Conservation (phyloP, 1,140 invertebrate species). For the Pseudomyrmex dendroicus region DNA sequence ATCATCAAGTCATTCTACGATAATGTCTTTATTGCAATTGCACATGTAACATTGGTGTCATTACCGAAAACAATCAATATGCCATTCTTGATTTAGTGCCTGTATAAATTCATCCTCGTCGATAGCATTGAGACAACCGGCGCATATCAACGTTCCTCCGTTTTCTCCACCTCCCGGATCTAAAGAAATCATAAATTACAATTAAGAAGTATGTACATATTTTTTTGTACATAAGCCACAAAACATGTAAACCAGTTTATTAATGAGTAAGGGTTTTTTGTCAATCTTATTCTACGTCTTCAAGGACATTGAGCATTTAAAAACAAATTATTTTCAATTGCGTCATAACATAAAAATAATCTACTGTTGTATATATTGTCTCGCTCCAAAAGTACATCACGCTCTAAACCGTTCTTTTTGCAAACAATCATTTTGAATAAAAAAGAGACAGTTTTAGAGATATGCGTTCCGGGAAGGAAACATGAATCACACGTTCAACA, state of each 20-base stretch:
- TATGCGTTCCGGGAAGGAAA: conserved; percentile 58
- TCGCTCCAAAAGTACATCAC: conserved; percentile 4
- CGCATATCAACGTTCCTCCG: conserved; percentile 85
- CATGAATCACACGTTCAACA: conserved; percentile 72
- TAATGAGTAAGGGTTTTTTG: too few relatives aligned
- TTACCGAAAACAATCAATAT: conserved; percentile 94
- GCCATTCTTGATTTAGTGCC: conserved; percentile 93
- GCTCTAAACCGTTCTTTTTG: neutral
- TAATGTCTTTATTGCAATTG: neutral
- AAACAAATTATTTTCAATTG: too few relatives aligned
- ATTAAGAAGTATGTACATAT: conserved; percentile 7
- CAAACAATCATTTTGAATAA: neutral
- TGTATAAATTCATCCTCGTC: conserved; percentile 92
- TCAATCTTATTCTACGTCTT: too few relatives aligned
- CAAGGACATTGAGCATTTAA: too few relatives aligned
- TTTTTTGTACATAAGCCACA: too few relatives aligned
- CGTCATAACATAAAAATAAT: too few relatives aligned
- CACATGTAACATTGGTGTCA: conserved; percentile 37
- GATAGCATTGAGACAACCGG: conserved; percentile 90
- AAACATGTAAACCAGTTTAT: too few relatives aligned
- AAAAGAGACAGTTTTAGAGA: conserved; percentile 20
- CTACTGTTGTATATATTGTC: too few relatives aligned
- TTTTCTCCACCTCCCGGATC: conserved; percentile 82
- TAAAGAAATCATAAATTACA: conserved; percentile 64
- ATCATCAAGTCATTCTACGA: neutral